Evolutionary conservation across 2,888 invertebrate genomes (phyloP).

Genomic region (Acleris sparsana): DNA sequence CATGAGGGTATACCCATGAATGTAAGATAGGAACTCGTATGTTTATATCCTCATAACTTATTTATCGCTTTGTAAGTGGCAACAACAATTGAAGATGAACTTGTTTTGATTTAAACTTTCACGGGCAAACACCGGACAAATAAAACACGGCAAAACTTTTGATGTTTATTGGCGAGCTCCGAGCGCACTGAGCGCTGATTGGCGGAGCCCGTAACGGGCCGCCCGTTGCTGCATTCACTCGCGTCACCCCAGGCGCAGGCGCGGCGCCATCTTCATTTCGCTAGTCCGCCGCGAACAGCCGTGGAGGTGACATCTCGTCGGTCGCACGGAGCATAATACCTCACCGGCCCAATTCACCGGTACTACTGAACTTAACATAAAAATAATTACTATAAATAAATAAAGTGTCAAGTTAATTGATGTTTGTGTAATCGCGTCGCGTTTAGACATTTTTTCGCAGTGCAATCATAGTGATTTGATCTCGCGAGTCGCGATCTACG

Average conservation of each 20-base stretch:
- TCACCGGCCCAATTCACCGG: constrained; percentile 62
- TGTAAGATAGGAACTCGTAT: no score
- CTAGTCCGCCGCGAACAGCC: constrained; percentile 76
- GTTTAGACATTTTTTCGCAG: constrained; percentile 59
- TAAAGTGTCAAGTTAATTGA: constrained; percentile 69
- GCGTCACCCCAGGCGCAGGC: constrained; percentile 59
- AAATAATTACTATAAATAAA: constrained; percentile 47
- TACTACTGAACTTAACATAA: constrained; percentile 49
- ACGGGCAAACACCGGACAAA: constrained; percentile 67
- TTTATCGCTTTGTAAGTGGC: constrained; percentile 7
- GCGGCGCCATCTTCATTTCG: constrained; percentile 70
- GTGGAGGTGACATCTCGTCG: constrained; percentile 61
- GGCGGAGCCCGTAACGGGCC: constrained; percentile 59
- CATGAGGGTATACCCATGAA: no score
- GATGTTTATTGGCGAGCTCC: constrained; percentile 53
- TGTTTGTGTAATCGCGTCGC: constrained; percentile 60
- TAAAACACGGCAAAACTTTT: constrained; percentile 43
- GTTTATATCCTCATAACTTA: no score
- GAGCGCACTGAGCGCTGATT: constrained; percentile 50
- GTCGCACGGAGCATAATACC: constrained; percentile 47
- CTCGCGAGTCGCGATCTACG: constrained; percentile 76
- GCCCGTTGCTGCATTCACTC: constrained; percentile 67
- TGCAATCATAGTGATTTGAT: constrained; percentile 68
- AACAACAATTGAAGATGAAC: constrained; percentile 44
- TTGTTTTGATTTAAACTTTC: constrained; percentile 70